Base-by-base conservation (phyloP, 23 tunicate species). In the Corella eumyota region DNA sequence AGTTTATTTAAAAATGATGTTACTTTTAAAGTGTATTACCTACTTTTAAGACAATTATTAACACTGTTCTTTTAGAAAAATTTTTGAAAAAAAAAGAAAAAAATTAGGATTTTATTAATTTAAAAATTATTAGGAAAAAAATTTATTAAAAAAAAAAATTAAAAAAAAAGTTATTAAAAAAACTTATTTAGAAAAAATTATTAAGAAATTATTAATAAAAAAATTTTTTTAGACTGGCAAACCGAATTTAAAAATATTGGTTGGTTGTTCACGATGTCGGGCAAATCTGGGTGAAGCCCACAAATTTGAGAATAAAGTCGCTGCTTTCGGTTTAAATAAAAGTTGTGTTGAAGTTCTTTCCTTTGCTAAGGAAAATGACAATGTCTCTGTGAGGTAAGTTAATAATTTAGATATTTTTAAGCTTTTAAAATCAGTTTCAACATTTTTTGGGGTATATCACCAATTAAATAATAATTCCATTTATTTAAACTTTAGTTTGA, bases 261-360 rank as follows among this genome's bases (percentile, higher is more conserved):
- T n/a, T n/a, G n/a, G n/a, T n/a, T 80, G 90, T 45, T 65, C 63
- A 1, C 67, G 90, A 22, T 80, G 90, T 51, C 55, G 73, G 2
- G 77, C 79, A 3, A 49, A 32, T 2, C 32, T 80, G 15, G 90
- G 90, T 3, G 79, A 71, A 51, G 60, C 72, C 1, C 34, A 65
- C 32, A 25, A 32, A 0, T 30, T 37, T 36, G 73, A 80, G 30
- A 36, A 54, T 15, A 52, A 29, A 15, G 59, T 80, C 13, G 62
- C 65, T 20, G 66, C 79, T 32, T 65, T 37, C 35, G 66, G 65
- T 9, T 36, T 80, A 32, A 54, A 56, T 52, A 80, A 80, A 32
- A 71, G 58, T 37, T 65, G 45, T 32, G 59, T 80, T 50, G 90
- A 80, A 55, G 51, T 80, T 17, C 34, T 65, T 11, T 74, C 90